Percentiles rank a stretch among this genome's conserved stretches.
These are phyloP conservation scores for Nomada hirtipes DNA, from an alignment of 2,888 invertebrate genomes.

Conservation along the genomic window DNA sequence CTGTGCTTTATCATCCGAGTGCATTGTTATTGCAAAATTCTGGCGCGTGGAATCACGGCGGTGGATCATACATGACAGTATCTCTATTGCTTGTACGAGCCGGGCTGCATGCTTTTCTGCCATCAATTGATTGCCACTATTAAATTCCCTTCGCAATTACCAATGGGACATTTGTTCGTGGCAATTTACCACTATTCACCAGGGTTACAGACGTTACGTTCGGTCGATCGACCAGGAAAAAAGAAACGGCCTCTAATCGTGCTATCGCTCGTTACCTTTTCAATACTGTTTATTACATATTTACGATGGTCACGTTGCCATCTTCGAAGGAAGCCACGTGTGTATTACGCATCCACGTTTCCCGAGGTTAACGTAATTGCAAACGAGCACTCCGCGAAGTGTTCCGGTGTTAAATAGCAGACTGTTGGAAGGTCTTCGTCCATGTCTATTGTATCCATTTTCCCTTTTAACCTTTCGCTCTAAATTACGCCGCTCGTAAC, in stretches of 20 bases:
- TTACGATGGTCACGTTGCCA: not conserved
- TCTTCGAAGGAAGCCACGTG: not conserved
- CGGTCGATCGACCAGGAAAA: not conserved
- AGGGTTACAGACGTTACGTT: not conserved
- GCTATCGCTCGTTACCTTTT: not conserved
- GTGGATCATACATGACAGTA: slow-evolving; percentile 29
- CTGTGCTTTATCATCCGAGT: slow-evolving; percentile 57
- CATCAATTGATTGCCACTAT: too few species aligned
- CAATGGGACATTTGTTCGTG: too few species aligned
- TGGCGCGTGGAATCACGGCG: slow-evolving; percentile 41
- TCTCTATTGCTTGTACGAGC: not conserved
- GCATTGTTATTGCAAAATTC: slow-evolving; percentile 66
- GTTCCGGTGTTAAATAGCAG: not conserved
- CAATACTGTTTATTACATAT: not conserved
- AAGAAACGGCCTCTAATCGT: slow-evolving; percentile 10
- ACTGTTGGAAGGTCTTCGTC: not conserved
- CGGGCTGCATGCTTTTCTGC: too few species aligned
- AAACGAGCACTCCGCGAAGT: not conserved
- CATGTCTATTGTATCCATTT: slow-evolving; percentile 8
- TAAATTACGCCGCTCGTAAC: slow-evolving; percentile 7
- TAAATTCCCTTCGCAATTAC: too few species aligned
- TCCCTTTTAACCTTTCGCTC: slow-evolving; percentile 12
- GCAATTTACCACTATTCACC: too few species aligned
- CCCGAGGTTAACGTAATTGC: not conserved
- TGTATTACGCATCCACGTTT: not conserved